phyloP scores from a whole-genome alignment of 2,113 vertebrate species.

The Oryzias curvinotus region DNA sequence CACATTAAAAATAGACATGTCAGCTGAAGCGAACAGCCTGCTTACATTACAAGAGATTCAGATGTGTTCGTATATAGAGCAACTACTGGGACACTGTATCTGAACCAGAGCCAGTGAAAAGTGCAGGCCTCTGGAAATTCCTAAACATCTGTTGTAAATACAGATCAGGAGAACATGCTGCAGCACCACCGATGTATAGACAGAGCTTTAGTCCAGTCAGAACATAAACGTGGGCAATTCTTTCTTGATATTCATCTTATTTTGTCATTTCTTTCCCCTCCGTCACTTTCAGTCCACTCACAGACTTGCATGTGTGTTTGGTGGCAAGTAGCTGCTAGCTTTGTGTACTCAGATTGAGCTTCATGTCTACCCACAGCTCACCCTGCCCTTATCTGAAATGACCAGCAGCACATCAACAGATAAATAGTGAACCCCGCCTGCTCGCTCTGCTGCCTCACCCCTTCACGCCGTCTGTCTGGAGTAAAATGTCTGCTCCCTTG shows the following conservation, averaged over 20 bases:
- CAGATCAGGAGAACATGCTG: slow-evolving; percentile 44
- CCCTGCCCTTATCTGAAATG: slow-evolving; percentile 71
- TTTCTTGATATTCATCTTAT: slow-evolving; percentile 27
- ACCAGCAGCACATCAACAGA: slow-evolving; percentile 67
- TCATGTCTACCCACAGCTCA: slow-evolving; percentile 65
- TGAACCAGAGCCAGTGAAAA: slow-evolving; percentile 48
- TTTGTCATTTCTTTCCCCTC: slow-evolving; percentile 29
- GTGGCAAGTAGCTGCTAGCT: slow-evolving; percentile 62
- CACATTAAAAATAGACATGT: slow-evolving; percentile 16
- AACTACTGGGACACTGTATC: slow-evolving; percentile 59
- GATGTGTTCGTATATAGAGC: slow-evolving; percentile 47
- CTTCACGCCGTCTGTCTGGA: slow-evolving; percentile 7
- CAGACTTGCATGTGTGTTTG: slow-evolving; percentile 32
- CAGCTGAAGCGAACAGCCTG: slow-evolving; percentile 7
- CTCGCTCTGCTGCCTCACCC: slow-evolving; percentile 12
- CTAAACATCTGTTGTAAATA: slow-evolving; percentile 62
- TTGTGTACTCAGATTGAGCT: slow-evolving; percentile 73
- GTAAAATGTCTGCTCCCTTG: slow-evolving; percentile 4
- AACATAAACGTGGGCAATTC: slow-evolving; percentile 17
- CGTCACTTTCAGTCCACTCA: slow-evolving; percentile 49
- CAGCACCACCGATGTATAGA: slow-evolving; percentile 34
- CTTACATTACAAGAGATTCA: slow-evolving; percentile 33
- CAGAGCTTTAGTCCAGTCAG: slow-evolving; percentile 18
- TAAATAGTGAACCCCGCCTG: slow-evolving; percentile 57
- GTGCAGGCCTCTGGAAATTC: not conserved